phyloP scores from a whole-genome alignment of 2,888 invertebrate genomes.

The Neria commutata region DNA sequence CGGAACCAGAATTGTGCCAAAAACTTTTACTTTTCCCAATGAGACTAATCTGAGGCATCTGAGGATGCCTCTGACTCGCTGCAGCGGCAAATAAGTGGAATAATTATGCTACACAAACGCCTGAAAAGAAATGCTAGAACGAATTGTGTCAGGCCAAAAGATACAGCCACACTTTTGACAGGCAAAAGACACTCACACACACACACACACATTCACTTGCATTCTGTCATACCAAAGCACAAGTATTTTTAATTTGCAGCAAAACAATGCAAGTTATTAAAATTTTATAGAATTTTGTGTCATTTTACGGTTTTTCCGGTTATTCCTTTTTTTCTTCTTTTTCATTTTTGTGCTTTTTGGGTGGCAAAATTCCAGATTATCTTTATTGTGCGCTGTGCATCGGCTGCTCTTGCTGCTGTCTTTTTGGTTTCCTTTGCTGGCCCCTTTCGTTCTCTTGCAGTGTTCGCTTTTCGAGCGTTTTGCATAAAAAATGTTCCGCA shows the following conservation, averaged over 20 bases:
- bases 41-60: too few species aligned
- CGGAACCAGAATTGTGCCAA: too few species aligned
- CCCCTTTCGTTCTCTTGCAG: neutral
- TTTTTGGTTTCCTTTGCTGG: neutral
- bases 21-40: too few species aligned
- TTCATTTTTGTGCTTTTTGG: constrained; percentile 3
- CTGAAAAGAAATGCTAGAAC: too few species aligned
- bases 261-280: neutral
- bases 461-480: neutral
- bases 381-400: neutral
- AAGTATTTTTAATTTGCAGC: neutral
- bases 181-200: neutral
- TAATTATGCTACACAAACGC: too few species aligned
- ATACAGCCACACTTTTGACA: too few species aligned
- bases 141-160: too few species aligned
- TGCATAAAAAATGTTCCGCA: neutral
- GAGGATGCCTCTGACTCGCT: too few species aligned
- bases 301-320: neutral
- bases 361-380: neutral
- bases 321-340: too few species aligned
- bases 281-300: neutral
- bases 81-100: too few species aligned
- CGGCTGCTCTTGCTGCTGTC: neutral
- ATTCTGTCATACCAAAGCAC: too few species aligned
- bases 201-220: too few species aligned